phyloP scores from a whole-genome alignment of 2,888 invertebrate genomes.

The Dynastes grantii region DNA sequence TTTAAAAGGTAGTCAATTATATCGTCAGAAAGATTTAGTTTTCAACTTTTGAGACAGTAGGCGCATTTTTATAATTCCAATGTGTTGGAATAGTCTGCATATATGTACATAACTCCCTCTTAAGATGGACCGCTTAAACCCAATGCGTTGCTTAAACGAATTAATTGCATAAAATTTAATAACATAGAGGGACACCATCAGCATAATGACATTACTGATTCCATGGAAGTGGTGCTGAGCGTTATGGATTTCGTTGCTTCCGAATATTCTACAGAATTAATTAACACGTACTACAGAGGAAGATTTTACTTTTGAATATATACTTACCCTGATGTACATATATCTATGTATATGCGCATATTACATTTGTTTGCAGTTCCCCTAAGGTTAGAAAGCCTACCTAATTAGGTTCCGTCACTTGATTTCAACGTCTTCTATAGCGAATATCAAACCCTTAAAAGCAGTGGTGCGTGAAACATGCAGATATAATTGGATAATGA shows the following conservation, averaged over 20 bases:
- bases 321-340: background rate
- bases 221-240: too few relatives aligned
- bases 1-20: too few relatives aligned
- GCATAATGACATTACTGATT: too few relatives aligned
- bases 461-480: constrained; percentile 29
- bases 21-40: too few relatives aligned
- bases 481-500: constrained; percentile 37
- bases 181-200: too few relatives aligned
- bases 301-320: background rate
- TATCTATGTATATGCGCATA: background rate
- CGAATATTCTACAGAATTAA: background rate
- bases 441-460: constrained; percentile 11
- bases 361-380: background rate
- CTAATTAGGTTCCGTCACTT: constrained; percentile 34
- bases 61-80: too few relatives aligned
- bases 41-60: too few relatives aligned
- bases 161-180: too few relatives aligned
- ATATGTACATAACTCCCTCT: too few relatives aligned
- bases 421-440: constrained; percentile 37
- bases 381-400: constrained; percentile 10
- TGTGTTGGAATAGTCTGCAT: too few relatives aligned
- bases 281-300: background rate
- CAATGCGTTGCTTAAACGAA: too few relatives aligned
- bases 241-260: background rate
- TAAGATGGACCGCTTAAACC: too few relatives aligned